A percentile compares a stretch with the other conserved stretches of the same genome.
Conservation (phyloP, 1,140 invertebrate genomes). For the Psix sp. region DNA sequence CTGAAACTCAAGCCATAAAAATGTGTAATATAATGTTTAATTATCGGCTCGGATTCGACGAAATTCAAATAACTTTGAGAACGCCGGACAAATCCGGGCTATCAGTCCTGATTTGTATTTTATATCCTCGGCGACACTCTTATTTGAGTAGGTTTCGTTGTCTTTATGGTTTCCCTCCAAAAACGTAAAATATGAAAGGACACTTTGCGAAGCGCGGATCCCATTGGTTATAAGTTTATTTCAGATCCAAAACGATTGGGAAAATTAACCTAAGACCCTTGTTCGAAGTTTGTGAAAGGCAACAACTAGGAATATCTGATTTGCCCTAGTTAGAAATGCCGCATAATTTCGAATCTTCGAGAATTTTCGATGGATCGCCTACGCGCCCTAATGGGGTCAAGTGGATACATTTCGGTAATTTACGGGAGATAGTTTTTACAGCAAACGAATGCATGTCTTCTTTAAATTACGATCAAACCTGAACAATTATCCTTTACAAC, state of each 20-base stretch:
- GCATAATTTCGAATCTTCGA: constrained; percentile 26
- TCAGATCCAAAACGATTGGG: constrained; percentile 27
- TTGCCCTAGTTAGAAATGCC: constrained; percentile 51
- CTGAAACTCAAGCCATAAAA: no score
- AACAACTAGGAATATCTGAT: constrained; percentile 54
- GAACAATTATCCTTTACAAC: constrained; percentile 7
- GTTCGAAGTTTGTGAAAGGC: constrained; percentile 47
- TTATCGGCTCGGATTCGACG: not conserved
- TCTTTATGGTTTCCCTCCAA: not conserved
- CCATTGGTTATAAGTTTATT: constrained; percentile 22
- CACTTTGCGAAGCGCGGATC: constrained; percentile 19
- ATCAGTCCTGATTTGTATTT: constrained; percentile 9
- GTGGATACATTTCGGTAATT: constrained; percentile 12
- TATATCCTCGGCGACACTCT: constrained; percentile 1
- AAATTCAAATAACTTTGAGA: not conserved
- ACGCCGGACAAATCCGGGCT: not conserved
- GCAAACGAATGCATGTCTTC: constrained; percentile 2
- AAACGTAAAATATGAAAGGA: constrained; percentile 2
- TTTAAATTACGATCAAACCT: no score
- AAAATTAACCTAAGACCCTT: constrained; percentile 47
- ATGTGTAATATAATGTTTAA: no score
- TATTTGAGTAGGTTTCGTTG: no score
- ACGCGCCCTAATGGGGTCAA: constrained; percentile 33
- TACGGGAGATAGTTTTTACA: constrained; percentile 11
- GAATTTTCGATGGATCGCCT: constrained; percentile 25